A percentile compares a stretch with the other conserved stretches of the same genome.
These are phyloP conservation scores for Camelus dromedarius DNA, from an alignment of 2,113 vertebrate species.

Conservation along the genomic window DNA sequence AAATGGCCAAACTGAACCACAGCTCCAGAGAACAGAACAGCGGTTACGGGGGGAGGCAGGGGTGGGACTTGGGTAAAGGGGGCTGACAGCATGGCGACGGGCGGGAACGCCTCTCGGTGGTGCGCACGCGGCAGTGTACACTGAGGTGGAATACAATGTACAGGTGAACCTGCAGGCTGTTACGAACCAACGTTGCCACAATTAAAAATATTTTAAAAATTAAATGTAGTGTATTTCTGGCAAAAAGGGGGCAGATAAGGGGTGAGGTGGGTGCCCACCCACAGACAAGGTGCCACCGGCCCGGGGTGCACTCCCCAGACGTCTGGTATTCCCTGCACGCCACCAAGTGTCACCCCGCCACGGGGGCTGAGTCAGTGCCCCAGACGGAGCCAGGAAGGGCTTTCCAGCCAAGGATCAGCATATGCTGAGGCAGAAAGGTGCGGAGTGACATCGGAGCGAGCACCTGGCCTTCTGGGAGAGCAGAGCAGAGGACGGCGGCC, in stretches of 20 bases:
- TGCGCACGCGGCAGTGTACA: fast-evolving
- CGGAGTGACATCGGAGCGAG: not conserved
- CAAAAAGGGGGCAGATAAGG: not conserved
- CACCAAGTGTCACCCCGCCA: fast-evolving
- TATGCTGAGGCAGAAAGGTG: not conserved
- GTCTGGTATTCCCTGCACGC: fast-evolving
- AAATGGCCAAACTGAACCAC: too few species aligned
- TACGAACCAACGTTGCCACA: too few species aligned
- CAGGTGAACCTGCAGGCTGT: fast-evolving
- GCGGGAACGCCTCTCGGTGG: not conserved
- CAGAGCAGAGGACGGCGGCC: not conserved
- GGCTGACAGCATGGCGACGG: fast-evolving
- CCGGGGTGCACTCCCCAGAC: not conserved
- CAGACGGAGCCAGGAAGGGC: not conserved
- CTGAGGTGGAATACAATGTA: not conserved
- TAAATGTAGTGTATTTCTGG: not conserved
- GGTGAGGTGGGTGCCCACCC: not conserved
- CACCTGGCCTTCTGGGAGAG: fast-evolving
- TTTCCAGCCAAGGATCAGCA: not conserved
- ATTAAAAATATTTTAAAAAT: too few species aligned
- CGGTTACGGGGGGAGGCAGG: too few species aligned
- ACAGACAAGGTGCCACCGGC: fast-evolving
- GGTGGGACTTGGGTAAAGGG: not conserved
- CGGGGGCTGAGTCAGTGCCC: not conserved
- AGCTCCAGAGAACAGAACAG: not conserved